Conservation (phyloP, 2,888 invertebrate species). For the Chrysomela aeneicollis region DNA sequence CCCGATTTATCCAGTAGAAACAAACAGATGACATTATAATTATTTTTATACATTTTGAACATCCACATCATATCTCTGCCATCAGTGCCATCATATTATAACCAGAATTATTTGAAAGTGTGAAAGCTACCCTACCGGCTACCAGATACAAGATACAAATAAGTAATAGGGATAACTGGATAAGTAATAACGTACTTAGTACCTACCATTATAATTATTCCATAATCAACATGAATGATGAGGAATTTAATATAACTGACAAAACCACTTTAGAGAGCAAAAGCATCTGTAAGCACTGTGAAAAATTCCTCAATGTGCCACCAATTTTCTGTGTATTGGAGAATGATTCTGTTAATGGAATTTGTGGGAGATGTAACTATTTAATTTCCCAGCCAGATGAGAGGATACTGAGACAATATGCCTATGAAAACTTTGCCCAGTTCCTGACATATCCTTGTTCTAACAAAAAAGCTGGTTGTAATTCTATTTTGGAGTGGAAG, state of each 20-base stretch:
- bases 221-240: slow-evolving; percentile 4
- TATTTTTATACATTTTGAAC: no score
- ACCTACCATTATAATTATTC: no score
- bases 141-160: no score
- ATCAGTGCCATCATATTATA: no score
- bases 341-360: slow-evolving; percentile 25
- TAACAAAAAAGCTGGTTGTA: slow-evolving; percentile 41
- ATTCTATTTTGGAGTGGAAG: slow-evolving; percentile 34
- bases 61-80: no score
- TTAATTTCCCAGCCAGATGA: slow-evolving; percentile 12
- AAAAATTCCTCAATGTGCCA: slow-evolving; percentile 36
- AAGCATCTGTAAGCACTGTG: slow-evolving; percentile 36
- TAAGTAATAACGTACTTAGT: no score
- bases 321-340: slow-evolving; percentile 35
- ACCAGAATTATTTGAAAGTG: no score
- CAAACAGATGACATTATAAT: no score
- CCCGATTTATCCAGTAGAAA: no score
- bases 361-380: slow-evolving; percentile 42
- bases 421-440: slow-evolving; percentile 40
- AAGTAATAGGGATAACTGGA: no score
- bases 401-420: slow-evolving; percentile 34
- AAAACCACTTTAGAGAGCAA: slow-evolving; percentile 29
- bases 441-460: slow-evolving; percentile 43
- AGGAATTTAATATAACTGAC: slow-evolving; percentile 34
- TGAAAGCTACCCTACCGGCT: no score